Percentiles rank a stretch among this genome's conserved stretches.
phyloP scores from a whole-genome alignment of 30 jellyfish, hydroid and myxozoan genomes.

The Pelagia noctiluca region DNA sequence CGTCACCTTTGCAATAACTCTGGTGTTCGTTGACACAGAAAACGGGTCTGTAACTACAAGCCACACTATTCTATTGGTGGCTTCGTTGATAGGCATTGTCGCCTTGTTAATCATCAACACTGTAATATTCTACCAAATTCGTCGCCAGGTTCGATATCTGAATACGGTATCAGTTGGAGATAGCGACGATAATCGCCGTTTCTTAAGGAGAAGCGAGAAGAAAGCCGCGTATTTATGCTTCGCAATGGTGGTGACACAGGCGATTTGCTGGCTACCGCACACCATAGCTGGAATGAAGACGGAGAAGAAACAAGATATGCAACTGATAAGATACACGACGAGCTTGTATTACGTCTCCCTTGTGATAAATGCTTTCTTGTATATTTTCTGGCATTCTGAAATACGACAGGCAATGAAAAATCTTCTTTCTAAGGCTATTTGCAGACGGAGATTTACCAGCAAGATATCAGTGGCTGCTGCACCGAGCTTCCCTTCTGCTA shows the following conservation, averaged over 20 bases:
- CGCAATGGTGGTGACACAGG: background rate
- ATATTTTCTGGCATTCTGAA: background rate
- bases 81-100: constrained; percentile 2
- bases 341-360: background rate
- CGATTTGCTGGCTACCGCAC: constrained; percentile 6
- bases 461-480: too few relatives aligned
- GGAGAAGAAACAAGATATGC: background rate
- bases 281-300: background rate
- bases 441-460: too few relatives aligned
- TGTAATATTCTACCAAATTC: constrained; percentile 14
- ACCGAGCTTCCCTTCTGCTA: too few relatives aligned
- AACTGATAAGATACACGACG: background rate
- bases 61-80: background rate
- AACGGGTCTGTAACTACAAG: background rate
- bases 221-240: background rate
- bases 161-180: background rate
- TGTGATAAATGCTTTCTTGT: background rate
- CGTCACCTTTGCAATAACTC: constrained; percentile 16
- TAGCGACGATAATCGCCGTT: background rate
- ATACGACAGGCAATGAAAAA: background rate
- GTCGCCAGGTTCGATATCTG: constrained; percentile 19
- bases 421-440: background rate
- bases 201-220: background rate
- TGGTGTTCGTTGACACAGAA: constrained; percentile 2
- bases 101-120: background rate